Conservation (phyloP, 2,113 vertebrate genomes). For the Raja brachyura region DNA sequence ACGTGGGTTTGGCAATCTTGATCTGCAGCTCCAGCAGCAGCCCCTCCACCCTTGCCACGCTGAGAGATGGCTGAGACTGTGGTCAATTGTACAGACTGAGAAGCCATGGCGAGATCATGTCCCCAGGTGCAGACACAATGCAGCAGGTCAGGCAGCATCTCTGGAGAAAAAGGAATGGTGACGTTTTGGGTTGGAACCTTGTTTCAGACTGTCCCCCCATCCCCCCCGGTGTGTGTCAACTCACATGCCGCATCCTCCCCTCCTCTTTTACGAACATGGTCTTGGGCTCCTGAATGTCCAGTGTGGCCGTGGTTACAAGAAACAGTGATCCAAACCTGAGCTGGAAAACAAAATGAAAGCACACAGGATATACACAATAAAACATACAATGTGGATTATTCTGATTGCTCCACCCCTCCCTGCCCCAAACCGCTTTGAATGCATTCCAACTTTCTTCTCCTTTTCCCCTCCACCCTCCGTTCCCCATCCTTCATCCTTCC, state of each 20-base stretch:
- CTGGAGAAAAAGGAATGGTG: too few relatives aligned
- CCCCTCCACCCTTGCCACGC: neutral
- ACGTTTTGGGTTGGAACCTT: too few relatives aligned
- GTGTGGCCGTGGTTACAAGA: conserved; percentile 49
- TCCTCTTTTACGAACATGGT: conserved; percentile 57
- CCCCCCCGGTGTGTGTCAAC: conserved; percentile 38
- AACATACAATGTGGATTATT: neutral
- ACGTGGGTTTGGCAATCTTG: neutral
- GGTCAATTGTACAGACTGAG: neutral
- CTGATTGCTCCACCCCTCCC: neutral
- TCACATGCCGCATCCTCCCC: conserved; percentile 54
- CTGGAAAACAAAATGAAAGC: conserved; percentile 43
- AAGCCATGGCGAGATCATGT: neutral
- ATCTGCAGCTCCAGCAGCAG: neutral
- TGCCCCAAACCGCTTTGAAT: too few relatives aligned
- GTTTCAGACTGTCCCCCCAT: too few relatives aligned
- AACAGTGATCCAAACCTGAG: conserved; percentile 56
- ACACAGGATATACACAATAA: neutral
- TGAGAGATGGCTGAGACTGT: neutral
- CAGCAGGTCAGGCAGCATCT: too few relatives aligned
- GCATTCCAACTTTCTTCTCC: neutral
- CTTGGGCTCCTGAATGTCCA: conserved; percentile 51
- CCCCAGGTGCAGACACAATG: too few relatives aligned
- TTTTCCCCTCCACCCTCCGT: too few relatives aligned
- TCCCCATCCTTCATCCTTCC: too few relatives aligned